A percentile compares a stretch with the other conserved stretches of the same genome.
phyloP scores from a whole-genome alignment of 2,113 vertebrate genomes.

The Onychorhynchus coronatus region DNA sequence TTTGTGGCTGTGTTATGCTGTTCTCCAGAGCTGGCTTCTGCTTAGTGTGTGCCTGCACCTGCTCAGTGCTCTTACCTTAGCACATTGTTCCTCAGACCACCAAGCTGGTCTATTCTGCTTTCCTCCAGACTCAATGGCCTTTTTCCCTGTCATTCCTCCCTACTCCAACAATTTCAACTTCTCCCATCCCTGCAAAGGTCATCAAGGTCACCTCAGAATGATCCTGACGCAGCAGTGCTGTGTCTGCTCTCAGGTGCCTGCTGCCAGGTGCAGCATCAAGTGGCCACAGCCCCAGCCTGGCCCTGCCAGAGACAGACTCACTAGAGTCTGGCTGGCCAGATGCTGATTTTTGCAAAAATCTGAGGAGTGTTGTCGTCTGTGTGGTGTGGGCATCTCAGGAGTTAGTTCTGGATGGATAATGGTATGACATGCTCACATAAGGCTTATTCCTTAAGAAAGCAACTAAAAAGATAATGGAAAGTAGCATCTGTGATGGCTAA shows the following conservation, averaged over 20 bases:
- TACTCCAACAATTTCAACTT: background rate
- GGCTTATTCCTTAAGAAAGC: background rate
- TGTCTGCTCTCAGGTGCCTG: background rate
- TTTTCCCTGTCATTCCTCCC: background rate
- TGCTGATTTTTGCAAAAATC: background rate
- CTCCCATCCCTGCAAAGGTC: accelerated
- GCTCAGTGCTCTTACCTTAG: background rate
- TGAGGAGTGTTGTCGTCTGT: accelerated
- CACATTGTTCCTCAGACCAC: background rate
- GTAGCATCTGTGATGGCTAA: background rate
- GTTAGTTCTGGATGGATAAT: background rate
- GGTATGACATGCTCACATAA: accelerated
- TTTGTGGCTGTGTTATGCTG: background rate
- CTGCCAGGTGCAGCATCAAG: background rate
- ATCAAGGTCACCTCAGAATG: background rate
- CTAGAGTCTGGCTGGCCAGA: background rate
- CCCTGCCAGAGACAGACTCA: background rate
- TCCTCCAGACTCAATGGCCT: background rate
- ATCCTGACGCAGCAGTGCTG: too few species aligned
- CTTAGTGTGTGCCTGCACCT: background rate
- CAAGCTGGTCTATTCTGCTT: background rate
- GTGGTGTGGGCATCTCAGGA: background rate
- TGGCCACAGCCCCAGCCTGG: background rate
- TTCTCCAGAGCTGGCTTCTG: background rate
- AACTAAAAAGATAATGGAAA: background rate